Evolutionary conservation across 2,888 invertebrate genomes (phyloP), one percentile per base, ranked within the genome.

Genomic region (Sepiola atlantica): DNA sequence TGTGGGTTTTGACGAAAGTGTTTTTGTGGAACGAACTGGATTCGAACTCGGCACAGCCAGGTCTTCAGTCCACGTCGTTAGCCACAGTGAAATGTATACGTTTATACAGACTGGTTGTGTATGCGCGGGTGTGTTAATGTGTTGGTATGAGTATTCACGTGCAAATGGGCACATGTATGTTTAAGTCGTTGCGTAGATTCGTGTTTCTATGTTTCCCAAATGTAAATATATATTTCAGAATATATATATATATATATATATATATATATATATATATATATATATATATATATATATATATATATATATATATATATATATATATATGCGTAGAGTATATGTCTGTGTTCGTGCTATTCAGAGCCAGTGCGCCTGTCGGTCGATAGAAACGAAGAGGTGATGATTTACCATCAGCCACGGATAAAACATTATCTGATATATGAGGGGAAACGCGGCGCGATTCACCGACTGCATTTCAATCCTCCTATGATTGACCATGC

Each of bases 401-500:
- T 77, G 77, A 77, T 77, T 77, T 77, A 77, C 77, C n/a, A n/a
- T 77, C n/a, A n/a, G 77, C 16, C 77, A 77, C 32, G n/a, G n/a
- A 77, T 77, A 77, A 77, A 77, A 77, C 21, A 77, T 77, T 77
- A 77, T 77, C n/a, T 77, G 77, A 77, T 77, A 32, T 77, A 32
- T n/a, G 77, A 21, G 32, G 77, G n/a, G 77, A 77, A 77, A 32
- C 32, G 77, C 21, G n/a, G 32, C 77, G n/a, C 77, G 77, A 77
- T 77, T 77, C 77, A 18, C 77, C 77, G 14, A 77, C 77, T 77
- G 77, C 77, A 77, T 77, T 77, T 77, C 77, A 77, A 77, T 77
- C n/a, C 77, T 77, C 77, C 14, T 77, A 77, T 77, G 77, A 77
- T 77, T 77, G 77, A 77, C 77, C 77, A 77, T 77, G 77, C 77